Base-by-base conservation (phyloP, 1,140 invertebrate species). In the Brachionus plicatilis region DNA sequence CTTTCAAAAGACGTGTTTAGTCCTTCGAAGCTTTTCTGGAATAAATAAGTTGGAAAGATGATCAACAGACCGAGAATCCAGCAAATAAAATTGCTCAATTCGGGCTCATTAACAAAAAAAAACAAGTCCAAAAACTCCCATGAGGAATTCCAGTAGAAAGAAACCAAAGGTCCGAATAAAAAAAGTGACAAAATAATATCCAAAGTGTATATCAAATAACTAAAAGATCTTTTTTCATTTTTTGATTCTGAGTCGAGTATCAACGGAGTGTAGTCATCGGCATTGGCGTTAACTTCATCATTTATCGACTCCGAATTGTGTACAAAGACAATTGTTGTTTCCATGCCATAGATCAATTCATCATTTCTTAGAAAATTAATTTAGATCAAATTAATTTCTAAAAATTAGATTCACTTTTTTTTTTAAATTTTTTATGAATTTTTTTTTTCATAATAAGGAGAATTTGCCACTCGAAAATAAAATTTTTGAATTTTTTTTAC, bases 181-280 rank as follows among this genome's bases (percentile, higher is more conserved):
- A 82, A 60, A 12, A 82, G 33, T 9, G 79, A 82, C 37, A 82
- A 60, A 37, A 82, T 41, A 37, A 82, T 68, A 68, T 82, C 79
- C 11, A 82, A 41, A 11, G 37, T 12, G 24, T 82, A 82, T 2
- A 82, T 37, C n/a, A 24, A 12, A 24, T 24, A 24, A 47, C 17
- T 33, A 2, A 20, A 7, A 20, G 5, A n/a, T 33, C 4, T 29
- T 14, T 76, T 47, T 11, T 50, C 9, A 0, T 50, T 47, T 24
- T 76, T 76, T 37, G 12, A 29, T 11, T 50, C 24, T 27, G 45
- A 50, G 11, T 24, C 24, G 9, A 17, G 6, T 41, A 76, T 76
- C 20, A 76, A 76, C 20, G 72, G 72, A 14, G 17, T 41, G 9
- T 43, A 37, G 17, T 72, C 68, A 43, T 45, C 20, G 17, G 29